These are phyloP conservation scores for Empidonax traillii DNA, from an alignment of 2,113 vertebrate genomes.

Conservation along the genomic window DNA sequence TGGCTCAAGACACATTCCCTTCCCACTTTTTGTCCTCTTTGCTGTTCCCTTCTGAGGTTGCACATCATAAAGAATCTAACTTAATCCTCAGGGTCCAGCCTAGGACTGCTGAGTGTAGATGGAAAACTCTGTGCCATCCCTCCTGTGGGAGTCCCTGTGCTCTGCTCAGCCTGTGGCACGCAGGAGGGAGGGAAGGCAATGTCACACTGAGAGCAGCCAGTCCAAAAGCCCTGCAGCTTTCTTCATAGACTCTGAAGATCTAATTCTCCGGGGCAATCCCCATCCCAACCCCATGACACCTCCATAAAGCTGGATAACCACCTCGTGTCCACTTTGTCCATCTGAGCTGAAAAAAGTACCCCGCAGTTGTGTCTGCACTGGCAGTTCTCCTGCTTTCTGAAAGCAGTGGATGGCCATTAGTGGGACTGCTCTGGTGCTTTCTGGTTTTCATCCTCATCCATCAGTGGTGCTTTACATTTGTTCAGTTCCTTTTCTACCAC, in stretches of 20 bases:
- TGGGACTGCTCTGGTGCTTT: background rate
- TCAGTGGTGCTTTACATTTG: background rate
- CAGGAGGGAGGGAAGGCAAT: background rate
- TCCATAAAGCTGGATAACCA: background rate
- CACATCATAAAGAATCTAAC: background rate
- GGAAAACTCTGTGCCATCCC: background rate
- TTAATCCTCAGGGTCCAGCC: background rate
- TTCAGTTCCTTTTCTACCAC: background rate
- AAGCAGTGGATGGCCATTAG: background rate
- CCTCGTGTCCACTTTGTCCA: background rate
- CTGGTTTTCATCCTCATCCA: slow-evolving; percentile 16
- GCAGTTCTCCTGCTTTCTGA: background rate
- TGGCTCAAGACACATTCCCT: background rate
- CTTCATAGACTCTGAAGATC: background rate
- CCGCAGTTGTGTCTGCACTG: background rate
- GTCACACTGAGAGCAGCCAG: background rate
- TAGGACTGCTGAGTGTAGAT: background rate
- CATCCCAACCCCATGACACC: background rate
- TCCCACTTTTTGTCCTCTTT: background rate
- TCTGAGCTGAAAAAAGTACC: background rate
- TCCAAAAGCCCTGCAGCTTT: background rate
- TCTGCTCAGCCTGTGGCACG: background rate
- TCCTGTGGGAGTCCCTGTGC: background rate
- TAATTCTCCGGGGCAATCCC: background rate
- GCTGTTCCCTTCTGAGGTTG: background rate